Evolutionary conservation across 2,797 vertebrate genomes (phyloP).

Genomic region (Chelon auratus): DNA sequence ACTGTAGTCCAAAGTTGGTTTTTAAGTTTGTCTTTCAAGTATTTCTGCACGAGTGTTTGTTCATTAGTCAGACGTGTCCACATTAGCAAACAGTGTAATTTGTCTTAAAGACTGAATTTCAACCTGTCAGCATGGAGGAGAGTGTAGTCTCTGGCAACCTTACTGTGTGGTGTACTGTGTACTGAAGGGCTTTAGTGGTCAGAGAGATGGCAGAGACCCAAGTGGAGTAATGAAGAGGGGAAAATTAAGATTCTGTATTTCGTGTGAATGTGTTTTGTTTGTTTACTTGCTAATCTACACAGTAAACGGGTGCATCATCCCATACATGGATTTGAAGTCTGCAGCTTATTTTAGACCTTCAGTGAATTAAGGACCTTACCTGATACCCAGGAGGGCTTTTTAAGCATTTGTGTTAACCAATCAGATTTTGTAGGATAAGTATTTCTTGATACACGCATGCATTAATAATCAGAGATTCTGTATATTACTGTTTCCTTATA

Average conservation of each 20-base stretch:
- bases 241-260: neutral
- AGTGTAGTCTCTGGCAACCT: neutral
- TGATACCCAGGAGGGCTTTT: slow-evolving; percentile 28
- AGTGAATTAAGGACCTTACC: slow-evolving; percentile 37
- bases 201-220: neutral
- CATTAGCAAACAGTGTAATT: neutral
- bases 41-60: neutral
- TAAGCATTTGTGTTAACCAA: slow-evolving; percentile 2
- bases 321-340: slow-evolving; percentile 60
- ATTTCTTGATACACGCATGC: too few relatives aligned
- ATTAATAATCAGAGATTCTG: too few relatives aligned
- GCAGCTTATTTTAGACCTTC: slow-evolving; percentile 69
- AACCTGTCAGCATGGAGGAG: neutral
- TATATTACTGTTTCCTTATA: too few relatives aligned
- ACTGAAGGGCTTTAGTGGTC: neutral
- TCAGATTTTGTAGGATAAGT: neutral
- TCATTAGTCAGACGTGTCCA: neutral
- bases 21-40: neutral
- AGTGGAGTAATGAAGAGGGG: neutral
- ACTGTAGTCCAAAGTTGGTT: neutral
- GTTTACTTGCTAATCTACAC: slow-evolving; percentile 25
- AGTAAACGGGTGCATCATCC: slow-evolving; percentile 45
- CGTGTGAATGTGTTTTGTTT: slow-evolving; percentile 29
- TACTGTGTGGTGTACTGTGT: neutral
- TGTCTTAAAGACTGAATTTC: neutral